phyloP scores from a whole-genome alignment of 2,888 invertebrate species.

The Drosophila tripunctata region DNA sequence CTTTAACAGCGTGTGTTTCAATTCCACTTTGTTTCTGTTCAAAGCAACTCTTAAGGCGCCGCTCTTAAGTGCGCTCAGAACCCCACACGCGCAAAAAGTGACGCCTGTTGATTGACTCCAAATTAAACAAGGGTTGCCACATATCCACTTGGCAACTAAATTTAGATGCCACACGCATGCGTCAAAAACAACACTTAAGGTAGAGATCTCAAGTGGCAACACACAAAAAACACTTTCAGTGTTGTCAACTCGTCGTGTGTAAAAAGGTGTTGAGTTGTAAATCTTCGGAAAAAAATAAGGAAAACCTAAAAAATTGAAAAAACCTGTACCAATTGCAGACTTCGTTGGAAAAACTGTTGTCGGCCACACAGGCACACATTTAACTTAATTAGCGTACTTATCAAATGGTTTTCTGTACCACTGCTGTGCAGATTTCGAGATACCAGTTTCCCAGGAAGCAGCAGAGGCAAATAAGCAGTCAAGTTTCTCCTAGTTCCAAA shows the following conservation, averaged over 20 bases:
- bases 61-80: slow-evolving; percentile 28
- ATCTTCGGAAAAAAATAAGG: slow-evolving; percentile 1
- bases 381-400: slow-evolving; percentile 75
- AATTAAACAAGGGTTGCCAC: slow-evolving; percentile 24
- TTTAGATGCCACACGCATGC: slow-evolving; percentile 50
- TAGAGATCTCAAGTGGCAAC: slow-evolving; percentile 38
- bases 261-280: slow-evolving; percentile 53
- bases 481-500: slow-evolving; percentile 16
- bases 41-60: neutral
- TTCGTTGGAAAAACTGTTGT: neutral
- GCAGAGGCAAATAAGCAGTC: slow-evolving; percentile 42
- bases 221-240: slow-evolving; percentile 50
- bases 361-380: slow-evolving; percentile 61
- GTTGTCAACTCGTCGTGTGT: slow-evolving; percentile 42
- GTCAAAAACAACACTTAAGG: slow-evolving; percentile 13
- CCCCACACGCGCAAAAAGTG: slow-evolving; percentile 8
- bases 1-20: slow-evolving; percentile 43
- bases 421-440: slow-evolving; percentile 57
- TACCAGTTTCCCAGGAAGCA: slow-evolving; percentile 57
- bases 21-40: slow-evolving; percentile 50
- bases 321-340: slow-evolving; percentile 38
- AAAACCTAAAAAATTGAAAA: neutral
- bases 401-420: slow-evolving; percentile 56
- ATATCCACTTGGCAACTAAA: slow-evolving; percentile 38
- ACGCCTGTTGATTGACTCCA: slow-evolving; percentile 40